These are phyloP conservation scores for Lingula anatina DNA, from an alignment of 2,888 invertebrate species.

Conservation along the genomic window DNA sequence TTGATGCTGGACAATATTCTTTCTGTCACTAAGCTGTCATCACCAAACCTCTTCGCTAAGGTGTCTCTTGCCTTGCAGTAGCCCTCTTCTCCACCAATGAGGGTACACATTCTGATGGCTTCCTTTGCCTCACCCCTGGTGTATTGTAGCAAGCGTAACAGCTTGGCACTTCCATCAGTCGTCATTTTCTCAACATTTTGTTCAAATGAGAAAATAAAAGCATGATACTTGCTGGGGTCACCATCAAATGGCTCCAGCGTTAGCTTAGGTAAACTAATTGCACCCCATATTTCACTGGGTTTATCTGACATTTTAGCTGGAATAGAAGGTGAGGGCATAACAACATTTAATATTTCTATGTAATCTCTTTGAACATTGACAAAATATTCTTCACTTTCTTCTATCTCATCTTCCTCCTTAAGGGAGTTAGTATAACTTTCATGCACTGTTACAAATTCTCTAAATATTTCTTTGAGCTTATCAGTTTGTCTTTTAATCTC, in stretches of 20 bases:
- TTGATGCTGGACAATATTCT: background rate
- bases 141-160: background rate
- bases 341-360: background rate
- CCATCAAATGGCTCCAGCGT: background rate
- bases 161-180: background rate
- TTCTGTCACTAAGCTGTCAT: background rate
- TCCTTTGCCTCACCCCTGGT: background rate
- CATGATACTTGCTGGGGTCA: background rate
- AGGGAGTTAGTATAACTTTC: too few relatives aligned
- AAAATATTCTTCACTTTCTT: background rate
- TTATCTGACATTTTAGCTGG: background rate
- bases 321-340: background rate
- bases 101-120: background rate
- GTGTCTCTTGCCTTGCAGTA: background rate
- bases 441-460: too few relatives aligned
- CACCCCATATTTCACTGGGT: background rate
- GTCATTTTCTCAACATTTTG: background rate
- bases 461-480: background rate
- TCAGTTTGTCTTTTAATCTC: background rate
- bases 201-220: background rate
- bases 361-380: background rate
- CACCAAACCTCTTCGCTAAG: background rate
- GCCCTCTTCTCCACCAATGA: background rate
- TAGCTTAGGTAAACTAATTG: background rate
- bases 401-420: too few relatives aligned